A percentile compares a stretch with the other conserved stretches of the same genome.
Evolutionary conservation across 2,888 invertebrate species (phyloP).

Genomic region (Yponomeuta malinellus): DNA sequence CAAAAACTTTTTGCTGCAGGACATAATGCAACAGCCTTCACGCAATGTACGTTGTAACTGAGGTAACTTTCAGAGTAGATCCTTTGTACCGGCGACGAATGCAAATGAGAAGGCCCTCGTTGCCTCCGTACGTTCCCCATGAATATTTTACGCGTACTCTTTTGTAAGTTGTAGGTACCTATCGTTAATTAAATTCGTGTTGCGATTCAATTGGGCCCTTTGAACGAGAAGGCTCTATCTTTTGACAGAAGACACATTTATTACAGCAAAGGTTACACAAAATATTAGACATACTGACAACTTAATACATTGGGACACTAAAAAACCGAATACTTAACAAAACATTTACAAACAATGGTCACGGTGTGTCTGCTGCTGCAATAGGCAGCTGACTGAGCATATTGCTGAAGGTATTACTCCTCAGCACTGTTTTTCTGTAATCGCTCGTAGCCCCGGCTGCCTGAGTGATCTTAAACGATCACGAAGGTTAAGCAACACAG

Average conservation of each 20-base stretch:
- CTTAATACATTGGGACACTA: neutral
- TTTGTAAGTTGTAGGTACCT: slow-evolving; percentile 21
- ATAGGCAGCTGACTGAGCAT: too few relatives aligned
- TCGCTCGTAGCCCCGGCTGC: too few relatives aligned
- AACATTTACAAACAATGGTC: too few relatives aligned
- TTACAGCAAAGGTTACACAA: neutral
- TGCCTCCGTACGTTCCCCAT: slow-evolving; percentile 43
- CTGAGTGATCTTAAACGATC: too few relatives aligned
- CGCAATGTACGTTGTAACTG: neutral
- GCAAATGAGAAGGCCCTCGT: slow-evolving; percentile 48
- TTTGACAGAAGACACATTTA: neutral
- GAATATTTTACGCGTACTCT: slow-evolving; percentile 51
- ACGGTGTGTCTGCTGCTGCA: too few relatives aligned
- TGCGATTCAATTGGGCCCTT: slow-evolving; percentile 22
- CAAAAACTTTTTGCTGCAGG: too few relatives aligned
- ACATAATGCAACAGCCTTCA: too few relatives aligned
- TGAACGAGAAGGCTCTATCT: neutral
- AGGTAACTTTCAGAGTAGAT: neutral
- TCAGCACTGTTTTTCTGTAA: too few relatives aligned
- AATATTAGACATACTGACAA: neutral
- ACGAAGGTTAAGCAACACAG: too few relatives aligned
- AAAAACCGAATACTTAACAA: too few relatives aligned
- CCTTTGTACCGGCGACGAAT: slow-evolving; percentile 32
- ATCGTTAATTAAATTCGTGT: slow-evolving; percentile 45
- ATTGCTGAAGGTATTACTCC: too few relatives aligned